Percentiles rank a stretch among this genome's conserved stretches.
Evolutionary conservation across 2,797 vertebrate genomes (phyloP).

Genomic region (Sebastes hubbsi): DNA sequence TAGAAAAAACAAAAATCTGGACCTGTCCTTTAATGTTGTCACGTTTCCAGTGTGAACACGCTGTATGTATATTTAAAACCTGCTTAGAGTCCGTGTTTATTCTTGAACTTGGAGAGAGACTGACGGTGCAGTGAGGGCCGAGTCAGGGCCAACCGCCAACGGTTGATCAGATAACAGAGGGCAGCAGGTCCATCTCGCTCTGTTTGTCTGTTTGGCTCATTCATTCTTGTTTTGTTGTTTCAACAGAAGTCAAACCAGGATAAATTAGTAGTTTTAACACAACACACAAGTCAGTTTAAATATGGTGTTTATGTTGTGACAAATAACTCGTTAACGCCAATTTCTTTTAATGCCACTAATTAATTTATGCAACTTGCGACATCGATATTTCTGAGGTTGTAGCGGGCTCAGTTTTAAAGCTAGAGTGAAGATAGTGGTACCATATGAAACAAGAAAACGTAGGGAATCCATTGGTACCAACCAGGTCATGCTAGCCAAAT

Average conservation of each 20-base stretch:
- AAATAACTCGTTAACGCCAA: too few relatives aligned
- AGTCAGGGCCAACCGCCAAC: constrained; percentile 26
- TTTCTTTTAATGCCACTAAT: too few relatives aligned
- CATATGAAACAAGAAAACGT: too few relatives aligned
- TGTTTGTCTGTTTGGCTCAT: not conserved
- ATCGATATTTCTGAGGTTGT: too few relatives aligned
- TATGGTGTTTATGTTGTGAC: not conserved
- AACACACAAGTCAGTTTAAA: not conserved
- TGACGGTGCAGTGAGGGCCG: not conserved
- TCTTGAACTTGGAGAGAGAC: not conserved
- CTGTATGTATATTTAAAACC: not conserved
- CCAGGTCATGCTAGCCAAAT: too few relatives aligned
- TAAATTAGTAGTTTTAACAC: not conserved
- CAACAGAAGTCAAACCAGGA: not conserved
- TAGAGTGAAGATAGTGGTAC: too few relatives aligned
- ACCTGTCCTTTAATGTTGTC: not conserved
- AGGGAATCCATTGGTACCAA: too few relatives aligned
- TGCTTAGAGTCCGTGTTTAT: not conserved
- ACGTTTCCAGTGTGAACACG: not conserved
- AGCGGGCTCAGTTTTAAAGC: too few relatives aligned
- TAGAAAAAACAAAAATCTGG: not conserved
- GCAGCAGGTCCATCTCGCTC: constrained; percentile 35
- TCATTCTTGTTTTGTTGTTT: not conserved
- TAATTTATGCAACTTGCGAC: too few relatives aligned
- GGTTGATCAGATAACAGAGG: constrained; percentile 37